These are phyloP conservation scores for Capreolus pygargus DNA, from an alignment of 2,113 vertebrate species.

Conservation along the genomic window DNA sequence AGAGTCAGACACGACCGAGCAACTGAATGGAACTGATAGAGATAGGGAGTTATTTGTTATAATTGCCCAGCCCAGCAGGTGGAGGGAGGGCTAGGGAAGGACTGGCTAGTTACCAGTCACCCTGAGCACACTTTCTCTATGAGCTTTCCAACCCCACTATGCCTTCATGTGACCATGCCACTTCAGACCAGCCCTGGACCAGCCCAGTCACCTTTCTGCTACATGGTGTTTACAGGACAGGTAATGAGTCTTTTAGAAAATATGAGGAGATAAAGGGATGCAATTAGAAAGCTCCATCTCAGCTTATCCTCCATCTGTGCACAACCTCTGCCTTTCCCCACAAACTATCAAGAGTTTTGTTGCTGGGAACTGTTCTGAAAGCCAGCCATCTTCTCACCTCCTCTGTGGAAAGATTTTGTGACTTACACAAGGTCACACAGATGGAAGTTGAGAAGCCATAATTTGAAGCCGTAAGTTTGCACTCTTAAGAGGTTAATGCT, in stretches of 20 bases:
- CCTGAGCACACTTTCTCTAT: neutral
- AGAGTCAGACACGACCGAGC: no score
- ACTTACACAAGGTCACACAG: neutral
- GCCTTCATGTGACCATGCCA: neutral
- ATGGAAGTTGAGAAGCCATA: neutral
- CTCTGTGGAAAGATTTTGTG: neutral
- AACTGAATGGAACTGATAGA: no score
- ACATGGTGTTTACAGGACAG: neutral
- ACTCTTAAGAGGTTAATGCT: neutral
- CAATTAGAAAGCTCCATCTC: neutral
- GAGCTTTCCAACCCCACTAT: neutral
- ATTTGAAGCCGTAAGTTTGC: neutral
- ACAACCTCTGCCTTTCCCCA: neutral
- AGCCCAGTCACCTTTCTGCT: neutral
- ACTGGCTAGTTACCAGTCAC: neutral
- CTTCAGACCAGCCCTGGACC: neutral
- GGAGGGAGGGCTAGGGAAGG: neutral
- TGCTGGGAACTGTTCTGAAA: neutral
- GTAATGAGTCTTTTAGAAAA: neutral
- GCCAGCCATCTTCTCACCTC: neutral
- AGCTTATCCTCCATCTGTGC: neutral
- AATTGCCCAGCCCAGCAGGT: neutral
- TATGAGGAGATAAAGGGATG: neutral
- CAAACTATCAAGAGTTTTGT: neutral
- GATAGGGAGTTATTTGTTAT: neutral